These are phyloP conservation scores for Drosophila paulistorum DNA, from an alignment of 1,140 invertebrate genomes.

Conservation along the genomic window DNA sequence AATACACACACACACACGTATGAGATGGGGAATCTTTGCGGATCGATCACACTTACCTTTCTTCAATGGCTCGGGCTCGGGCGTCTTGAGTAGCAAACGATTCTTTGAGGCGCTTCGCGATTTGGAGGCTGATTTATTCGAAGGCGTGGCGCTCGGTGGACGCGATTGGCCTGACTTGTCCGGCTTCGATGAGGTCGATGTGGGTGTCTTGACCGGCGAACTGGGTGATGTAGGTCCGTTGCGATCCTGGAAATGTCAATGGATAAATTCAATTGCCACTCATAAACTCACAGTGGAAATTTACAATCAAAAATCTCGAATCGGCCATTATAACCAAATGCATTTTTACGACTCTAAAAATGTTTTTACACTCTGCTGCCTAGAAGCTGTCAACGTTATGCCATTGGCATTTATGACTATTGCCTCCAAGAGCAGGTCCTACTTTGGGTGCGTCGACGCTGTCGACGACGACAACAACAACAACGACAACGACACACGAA, in stretches of 20 bases:
- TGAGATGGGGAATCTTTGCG: background rate
- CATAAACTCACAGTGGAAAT: background rate
- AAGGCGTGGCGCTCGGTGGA: constrained; percentile 81
- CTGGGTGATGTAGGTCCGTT: constrained; percentile 82
- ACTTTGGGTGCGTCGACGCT: constrained; percentile 34
- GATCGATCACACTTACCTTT: constrained; percentile 85
- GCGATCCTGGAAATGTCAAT: constrained; percentile 64
- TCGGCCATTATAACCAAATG: constrained; percentile 76
- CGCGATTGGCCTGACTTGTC: constrained; percentile 75
- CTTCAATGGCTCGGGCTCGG: constrained; percentile 85
- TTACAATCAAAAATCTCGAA: constrained; percentile 70
- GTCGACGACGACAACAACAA: constrained; percentile 35
- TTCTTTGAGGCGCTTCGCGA: constrained; percentile 81
- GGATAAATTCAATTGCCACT: no score
- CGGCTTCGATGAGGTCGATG: constrained; percentile 79
- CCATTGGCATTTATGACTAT: constrained; percentile 73
- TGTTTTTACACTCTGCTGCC: constrained; percentile 54
- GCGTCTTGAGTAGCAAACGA: constrained; percentile 80
- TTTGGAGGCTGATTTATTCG: constrained; percentile 78
- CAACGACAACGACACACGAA: constrained; percentile 59
- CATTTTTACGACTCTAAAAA: constrained; percentile 67
- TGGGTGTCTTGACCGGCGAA: constrained; percentile 82
- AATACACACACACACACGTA: background rate
- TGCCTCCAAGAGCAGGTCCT: constrained; percentile 37
- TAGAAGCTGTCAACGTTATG: constrained; percentile 68